These are phyloP conservation scores for Creontiades dilutus DNA, from an alignment of 2,888 invertebrate species.

Conservation along the genomic window DNA sequence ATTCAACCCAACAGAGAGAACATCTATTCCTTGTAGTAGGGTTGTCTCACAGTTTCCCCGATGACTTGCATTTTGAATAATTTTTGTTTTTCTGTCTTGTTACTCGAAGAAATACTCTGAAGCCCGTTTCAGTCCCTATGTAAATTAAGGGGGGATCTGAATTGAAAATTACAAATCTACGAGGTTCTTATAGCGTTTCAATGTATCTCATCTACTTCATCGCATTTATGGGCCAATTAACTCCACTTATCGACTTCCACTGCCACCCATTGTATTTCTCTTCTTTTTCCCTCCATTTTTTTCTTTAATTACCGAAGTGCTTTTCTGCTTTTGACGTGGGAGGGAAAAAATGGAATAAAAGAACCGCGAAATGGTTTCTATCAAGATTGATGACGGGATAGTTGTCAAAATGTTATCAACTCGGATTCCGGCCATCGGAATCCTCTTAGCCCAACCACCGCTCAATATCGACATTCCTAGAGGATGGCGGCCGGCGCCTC, in stretches of 20 bases:
- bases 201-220: too few species aligned
- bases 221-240: not conserved
- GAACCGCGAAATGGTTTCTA: constrained; percentile 47
- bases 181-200: too few species aligned
- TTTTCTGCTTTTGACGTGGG: constrained; percentile 47
- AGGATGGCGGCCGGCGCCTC: not conserved
- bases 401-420: constrained; percentile 55
- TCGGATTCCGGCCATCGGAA: constrained; percentile 39
- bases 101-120: too few species aligned
- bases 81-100: too few species aligned
- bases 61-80: too few species aligned
- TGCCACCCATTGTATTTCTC: constrained; percentile 18
- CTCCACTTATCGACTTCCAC: not conserved
- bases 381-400: constrained; percentile 53
- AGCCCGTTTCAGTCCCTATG: too few species aligned
- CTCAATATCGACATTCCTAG: not conserved
- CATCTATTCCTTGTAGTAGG: too few species aligned
- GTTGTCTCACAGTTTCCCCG: too few species aligned
- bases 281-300: not conserved
- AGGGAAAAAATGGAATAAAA: constrained; percentile 48
- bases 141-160: too few species aligned
- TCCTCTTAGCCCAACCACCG: not conserved
- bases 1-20: too few species aligned
- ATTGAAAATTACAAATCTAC: too few species aligned
- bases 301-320: constrained; percentile 52